Conservation (phyloP, 2,797 vertebrate species). For the Parotocinclus haroldoi region DNA sequence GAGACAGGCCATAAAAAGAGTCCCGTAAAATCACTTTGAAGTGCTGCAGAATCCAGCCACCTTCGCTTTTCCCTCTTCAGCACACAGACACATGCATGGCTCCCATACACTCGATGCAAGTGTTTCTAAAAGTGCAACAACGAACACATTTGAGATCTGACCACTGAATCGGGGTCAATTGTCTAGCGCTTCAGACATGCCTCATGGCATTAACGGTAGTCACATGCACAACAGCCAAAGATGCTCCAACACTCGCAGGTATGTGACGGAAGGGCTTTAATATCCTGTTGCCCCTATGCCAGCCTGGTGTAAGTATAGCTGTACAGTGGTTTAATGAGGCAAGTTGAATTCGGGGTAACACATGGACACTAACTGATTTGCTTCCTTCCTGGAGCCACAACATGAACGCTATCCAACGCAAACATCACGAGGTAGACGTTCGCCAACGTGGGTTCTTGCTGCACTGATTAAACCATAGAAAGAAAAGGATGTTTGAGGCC, state of each 20-base stretch:
- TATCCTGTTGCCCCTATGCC: slow-evolving; percentile 27
- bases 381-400: slow-evolving; percentile 32
- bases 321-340: no score
- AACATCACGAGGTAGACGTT: no score
- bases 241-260: slow-evolving; percentile 3
- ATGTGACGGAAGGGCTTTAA: slow-evolving; percentile 17
- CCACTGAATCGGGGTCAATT: neutral
- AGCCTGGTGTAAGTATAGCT: neutral
- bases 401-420: no score
- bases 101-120: neutral
- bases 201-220: neutral
- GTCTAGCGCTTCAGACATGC: neutral
- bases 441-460: no score
- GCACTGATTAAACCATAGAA: no score
- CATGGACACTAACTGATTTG: slow-evolving; percentile 27
- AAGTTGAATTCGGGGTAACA: slow-evolving; percentile 1
- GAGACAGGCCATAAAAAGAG: slow-evolving; percentile 62
- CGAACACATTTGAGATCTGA: neutral
- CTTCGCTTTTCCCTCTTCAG: neutral
- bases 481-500: no score
- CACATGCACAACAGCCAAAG: neutral
- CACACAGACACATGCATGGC: slow-evolving; percentile 13
- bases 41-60: slow-evolving; percentile 33
- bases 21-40: slow-evolving; percentile 60
- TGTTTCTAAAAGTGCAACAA: neutral